Evolutionary conservation across 92 coral and sea anemone genomes (phyloP), one percentile per base, ranked within the genome.

Genomic region (Virgularia gustaviana): DNA sequence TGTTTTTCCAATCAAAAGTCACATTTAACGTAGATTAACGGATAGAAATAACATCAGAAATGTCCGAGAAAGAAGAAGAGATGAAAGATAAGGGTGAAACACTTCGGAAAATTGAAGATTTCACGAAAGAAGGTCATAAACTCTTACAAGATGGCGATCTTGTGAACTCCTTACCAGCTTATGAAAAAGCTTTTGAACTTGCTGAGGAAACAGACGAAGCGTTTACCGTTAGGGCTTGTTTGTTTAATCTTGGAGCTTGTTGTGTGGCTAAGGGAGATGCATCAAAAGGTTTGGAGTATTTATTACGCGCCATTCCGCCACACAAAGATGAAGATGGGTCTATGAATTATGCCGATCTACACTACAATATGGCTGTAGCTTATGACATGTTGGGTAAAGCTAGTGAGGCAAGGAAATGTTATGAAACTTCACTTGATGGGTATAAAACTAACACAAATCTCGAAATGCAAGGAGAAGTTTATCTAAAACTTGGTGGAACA

Each of bases 241-340:
- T 70, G 49, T 94, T 94, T 29, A 94, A 94, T 72, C 87, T 94
- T 11, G 99, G 99, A 32, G 99, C 99, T 33, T 87, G 99, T 62
- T 94, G 79, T 67, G 99, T 94, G 0, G 99, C 99, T 0, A 83
- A 77, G 30, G 96, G 96, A 11, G 87, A 90, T 63, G 85, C 99
- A 1, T 81, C 77, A 38, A 85, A 65, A 58, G 99, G 99, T 0
- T 64, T 94, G 36, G 95, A 90, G 57, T 85, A 65, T 64, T 79
- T 94, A 13, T 65, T 73, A 36, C 84, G 86, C 68, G 96, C 99
- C 58, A 55, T 85, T 15, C 96, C 99, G 12, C 99, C 99, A 9
- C 87, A 89, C 18, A 84, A 82, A 68, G 95, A 89, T 13, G 75
- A 68, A 23, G 97, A 89, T 68, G 99, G 96, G 0, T 55, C 77